A percentile compares a stretch with the other conserved stretches of the same genome.
Conservation (phyloP, 2,797 vertebrate genomes). For the Propithecus perrieri region DNA sequence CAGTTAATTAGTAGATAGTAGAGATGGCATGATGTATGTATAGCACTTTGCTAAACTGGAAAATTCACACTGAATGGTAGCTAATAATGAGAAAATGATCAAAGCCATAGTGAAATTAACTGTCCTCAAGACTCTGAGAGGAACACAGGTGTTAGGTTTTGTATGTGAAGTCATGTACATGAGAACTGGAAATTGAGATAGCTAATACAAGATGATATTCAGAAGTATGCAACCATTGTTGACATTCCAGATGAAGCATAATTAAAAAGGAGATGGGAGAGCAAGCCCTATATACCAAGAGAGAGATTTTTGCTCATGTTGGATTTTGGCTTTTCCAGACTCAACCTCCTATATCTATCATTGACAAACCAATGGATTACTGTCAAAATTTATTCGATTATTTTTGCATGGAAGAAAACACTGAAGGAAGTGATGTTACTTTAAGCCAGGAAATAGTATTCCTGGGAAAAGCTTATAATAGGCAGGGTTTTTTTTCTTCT, state of each 20-base stretch:
- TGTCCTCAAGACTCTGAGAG: background rate
- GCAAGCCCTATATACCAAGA: background rate
- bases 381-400: slow-evolving; percentile 24
- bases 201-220: background rate
- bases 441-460: background rate
- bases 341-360: background rate
- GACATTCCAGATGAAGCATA: background rate
- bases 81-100: background rate
- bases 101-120: background rate
- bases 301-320: background rate
- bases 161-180: background rate
- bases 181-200: background rate
- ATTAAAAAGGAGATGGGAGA: background rate
- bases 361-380: background rate
- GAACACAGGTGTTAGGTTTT: background rate
- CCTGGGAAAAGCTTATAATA: slow-evolving; percentile 22
- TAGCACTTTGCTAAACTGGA: slow-evolving; percentile 1
- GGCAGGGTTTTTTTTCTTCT: background rate
- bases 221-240: background rate
- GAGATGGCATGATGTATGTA: background rate
- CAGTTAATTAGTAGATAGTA: slow-evolving; percentile 1
- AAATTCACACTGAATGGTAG: background rate
- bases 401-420: background rate
- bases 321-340: background rate
- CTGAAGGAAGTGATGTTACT: background rate